Evolutionary conservation across 2,113 vertebrate species (phyloP), one percentile per base, ranked within the genome.

Genomic region (Dunckerocampus dactyliophorus): DNA sequence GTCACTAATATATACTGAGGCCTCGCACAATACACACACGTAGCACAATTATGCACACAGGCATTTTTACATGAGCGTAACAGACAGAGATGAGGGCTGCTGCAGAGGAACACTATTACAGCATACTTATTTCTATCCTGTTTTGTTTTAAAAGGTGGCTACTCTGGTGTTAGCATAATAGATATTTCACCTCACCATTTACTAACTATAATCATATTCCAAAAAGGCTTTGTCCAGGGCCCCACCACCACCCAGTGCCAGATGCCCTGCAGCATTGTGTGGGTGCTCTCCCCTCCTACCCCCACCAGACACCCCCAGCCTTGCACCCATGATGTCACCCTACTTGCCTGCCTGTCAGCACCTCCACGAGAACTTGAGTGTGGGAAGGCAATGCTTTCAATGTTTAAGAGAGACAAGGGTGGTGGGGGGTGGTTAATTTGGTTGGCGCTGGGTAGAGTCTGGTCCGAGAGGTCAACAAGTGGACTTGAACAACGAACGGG

Each of bases 1-100:
- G 89, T 82, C 78, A 77, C 89, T 90, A 91, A 91, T 88, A 92
- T 85, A 91, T 92, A 89, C 92, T 82, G 89, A 85, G 87, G 89
- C 82, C 88, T 76, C 64, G 66, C 84, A 92, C 92, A 90, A 91
- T 87, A 80, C 86, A 88, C 71, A 85, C 81, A 73, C 90, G 85
- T 86, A 83, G 77, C 89, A 89, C 88, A 89, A 90, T 90, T 85
- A 77, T 89, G 88, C 89, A 90, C 88, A 81, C 88, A 87, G 71
- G 84, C 74, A 75, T 39, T 55, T n/a, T n/a, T 77, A 76, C 71
- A 73, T 71, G 82, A 77, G 78, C 20, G 16, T 19, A 16, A 5
- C 21, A 59, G 56, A 15, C 34, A 46, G 2, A 31, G 58, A 1
- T 12, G 74, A 72, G 80, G 77, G 65, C 59, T 53, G 8, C 42